Conservation (phyloP, 1,140 invertebrate genomes). For the Zaprionus camerounensis region DNA sequence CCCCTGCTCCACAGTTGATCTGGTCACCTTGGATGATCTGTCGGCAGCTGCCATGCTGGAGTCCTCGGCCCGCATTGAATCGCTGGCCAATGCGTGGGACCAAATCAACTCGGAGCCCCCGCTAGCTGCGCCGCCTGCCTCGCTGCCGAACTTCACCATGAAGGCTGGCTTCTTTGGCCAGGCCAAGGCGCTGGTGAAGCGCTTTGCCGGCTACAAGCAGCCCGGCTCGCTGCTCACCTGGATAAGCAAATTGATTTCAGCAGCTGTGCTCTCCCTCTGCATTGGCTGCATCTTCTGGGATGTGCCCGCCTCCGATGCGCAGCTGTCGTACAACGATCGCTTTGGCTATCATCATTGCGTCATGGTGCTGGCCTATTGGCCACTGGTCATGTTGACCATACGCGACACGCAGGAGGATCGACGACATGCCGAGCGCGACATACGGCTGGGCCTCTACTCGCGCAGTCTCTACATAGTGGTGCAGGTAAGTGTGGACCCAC, state of each 20-base stretch:
- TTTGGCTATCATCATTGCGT: slow-evolving; percentile 94
- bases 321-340: slow-evolving; percentile 90
- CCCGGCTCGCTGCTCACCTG: slow-evolving; percentile 93
- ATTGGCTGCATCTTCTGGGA: slow-evolving; percentile 96
- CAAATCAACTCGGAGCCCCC: slow-evolving; percentile 84
- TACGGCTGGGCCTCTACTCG: slow-evolving; percentile 91
- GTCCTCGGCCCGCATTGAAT: slow-evolving; percentile 96
- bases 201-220: slow-evolving; percentile 91
- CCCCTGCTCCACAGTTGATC: slow-evolving; percentile 89
- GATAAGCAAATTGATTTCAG: slow-evolving; percentile 90
- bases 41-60: slow-evolving; percentile 97
- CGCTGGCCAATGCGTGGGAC: slow-evolving; percentile 90
- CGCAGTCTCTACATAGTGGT: slow-evolving; percentile 90
- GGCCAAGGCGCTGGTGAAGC: slow-evolving; percentile 72
- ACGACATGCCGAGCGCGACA: slow-evolving; percentile 90
- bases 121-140: slow-evolving; percentile 78
- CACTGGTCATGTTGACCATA: slow-evolving; percentile 89
- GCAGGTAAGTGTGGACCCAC: slow-evolving; percentile 41
- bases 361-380: slow-evolving; percentile 91
- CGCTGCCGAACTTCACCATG: slow-evolving; percentile 76
- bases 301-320: slow-evolving; percentile 89
- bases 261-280: slow-evolving; percentile 91
- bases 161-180: slow-evolving; percentile 85
- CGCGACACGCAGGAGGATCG: slow-evolving; percentile 89
- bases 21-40: slow-evolving; percentile 96